phyloP scores from a whole-genome alignment of 92 coral and sea anemone species.

The Parazoanthus swiftii region DNA sequence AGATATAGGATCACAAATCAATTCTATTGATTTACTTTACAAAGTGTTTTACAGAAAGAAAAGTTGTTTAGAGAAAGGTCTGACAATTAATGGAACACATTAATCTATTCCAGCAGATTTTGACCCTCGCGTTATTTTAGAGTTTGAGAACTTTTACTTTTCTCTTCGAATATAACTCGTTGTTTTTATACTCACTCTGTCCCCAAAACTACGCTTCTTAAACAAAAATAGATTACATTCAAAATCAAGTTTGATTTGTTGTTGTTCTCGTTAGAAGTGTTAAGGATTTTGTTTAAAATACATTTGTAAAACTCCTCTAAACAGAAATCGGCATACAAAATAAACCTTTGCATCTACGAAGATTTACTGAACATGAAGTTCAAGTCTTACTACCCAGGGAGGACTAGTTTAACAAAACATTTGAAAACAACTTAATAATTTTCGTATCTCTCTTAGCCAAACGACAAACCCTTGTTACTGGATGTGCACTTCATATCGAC shows the following conservation, averaged over 20 bases:
- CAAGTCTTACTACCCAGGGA: not conserved
- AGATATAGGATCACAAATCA: not conserved
- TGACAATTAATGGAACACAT: not conserved
- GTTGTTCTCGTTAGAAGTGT: not conserved
- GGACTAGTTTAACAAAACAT: not conserved
- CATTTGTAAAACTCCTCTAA: not conserved
- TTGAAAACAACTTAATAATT: not conserved
- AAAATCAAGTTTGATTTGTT: not conserved
- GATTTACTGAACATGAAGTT: not conserved
- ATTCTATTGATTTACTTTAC: not conserved
- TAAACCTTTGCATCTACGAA: too few species aligned
- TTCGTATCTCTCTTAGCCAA: not conserved
- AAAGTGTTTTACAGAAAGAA: not conserved
- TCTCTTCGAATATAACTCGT: not conserved
- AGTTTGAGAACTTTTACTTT: too few species aligned
- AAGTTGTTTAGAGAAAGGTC: not conserved
- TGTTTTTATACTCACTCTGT: not conserved
- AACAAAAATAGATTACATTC: not conserved
- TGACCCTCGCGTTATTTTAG: too few species aligned
- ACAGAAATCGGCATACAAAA: not conserved
- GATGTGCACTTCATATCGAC: not conserved
- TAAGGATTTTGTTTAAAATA: too few species aligned
- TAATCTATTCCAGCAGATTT: too few species aligned
- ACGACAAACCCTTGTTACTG: not conserved
- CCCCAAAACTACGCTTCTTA: too few species aligned